Evolutionary conservation across 2,888 invertebrate species (phyloP).

Genomic region (Caenorhabditis sp.): DNA sequence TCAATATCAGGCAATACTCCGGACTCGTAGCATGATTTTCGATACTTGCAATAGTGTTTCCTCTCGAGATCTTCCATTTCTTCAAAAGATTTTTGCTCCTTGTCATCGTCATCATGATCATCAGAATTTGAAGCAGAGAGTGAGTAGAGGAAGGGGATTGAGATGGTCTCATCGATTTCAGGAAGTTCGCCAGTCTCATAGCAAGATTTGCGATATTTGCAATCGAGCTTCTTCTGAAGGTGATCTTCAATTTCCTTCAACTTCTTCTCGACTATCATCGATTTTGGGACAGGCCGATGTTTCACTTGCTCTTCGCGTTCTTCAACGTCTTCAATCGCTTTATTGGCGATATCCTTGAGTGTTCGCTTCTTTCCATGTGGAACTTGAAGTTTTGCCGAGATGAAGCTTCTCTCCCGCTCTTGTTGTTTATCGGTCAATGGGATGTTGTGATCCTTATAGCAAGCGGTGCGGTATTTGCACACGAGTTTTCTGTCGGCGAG

Average conservation of each 20-base stretch:
- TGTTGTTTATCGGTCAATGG: slow-evolving; percentile 39
- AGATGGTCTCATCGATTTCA: slow-evolving; percentile 33
- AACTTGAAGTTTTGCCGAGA: slow-evolving; percentile 30
- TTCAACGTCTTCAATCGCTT: slow-evolving; percentile 51
- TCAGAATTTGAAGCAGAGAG: slow-evolving; percentile 8
- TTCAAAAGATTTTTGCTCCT: slow-evolving; percentile 32
- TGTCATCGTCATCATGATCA: slow-evolving; percentile 28
- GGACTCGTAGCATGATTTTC: slow-evolving; percentile 66
- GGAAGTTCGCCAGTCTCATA: slow-evolving; percentile 65
- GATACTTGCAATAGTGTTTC: slow-evolving; percentile 65
- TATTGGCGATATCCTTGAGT: slow-evolving; percentile 54
- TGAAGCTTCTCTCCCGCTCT: slow-evolving; percentile 41
- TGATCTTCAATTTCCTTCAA: slow-evolving; percentile 49
- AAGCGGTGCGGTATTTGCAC: slow-evolving; percentile 56
- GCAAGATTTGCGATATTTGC: slow-evolving; percentile 64
- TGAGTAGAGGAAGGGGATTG: slow-evolving; percentile 1
- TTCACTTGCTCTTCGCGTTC: slow-evolving; percentile 71
- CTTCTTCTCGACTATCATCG: slow-evolving; percentile 42
- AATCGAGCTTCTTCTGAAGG: slow-evolving; percentile 53
- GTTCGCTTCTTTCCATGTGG: slow-evolving; percentile 51
- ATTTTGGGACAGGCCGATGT: slow-evolving; percentile 35
- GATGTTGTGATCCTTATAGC: slow-evolving; percentile 48
- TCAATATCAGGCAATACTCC: slow-evolving; percentile 57
- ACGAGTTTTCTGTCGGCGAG: slow-evolving; percentile 42
- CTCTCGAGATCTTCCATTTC: slow-evolving; percentile 53